Percentiles rank a stretch among this genome's conserved stretches.
phyloP scores from a whole-genome alignment of 2,888 invertebrate species.

The Oscheius sp. region DNA sequence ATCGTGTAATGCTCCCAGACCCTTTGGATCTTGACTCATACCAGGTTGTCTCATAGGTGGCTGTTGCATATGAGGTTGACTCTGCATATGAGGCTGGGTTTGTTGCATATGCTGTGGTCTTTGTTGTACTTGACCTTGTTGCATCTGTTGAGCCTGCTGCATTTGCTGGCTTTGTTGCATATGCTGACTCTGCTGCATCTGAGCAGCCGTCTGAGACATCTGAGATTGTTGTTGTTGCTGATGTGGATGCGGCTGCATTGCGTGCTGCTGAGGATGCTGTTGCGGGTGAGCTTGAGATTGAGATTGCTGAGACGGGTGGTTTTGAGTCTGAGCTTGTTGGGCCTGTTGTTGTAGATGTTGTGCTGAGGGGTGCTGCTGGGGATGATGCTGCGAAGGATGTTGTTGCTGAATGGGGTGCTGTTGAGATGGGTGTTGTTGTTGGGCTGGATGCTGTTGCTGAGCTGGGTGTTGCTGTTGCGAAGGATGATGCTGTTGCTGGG shows the following conservation, averaged over 20 bases:
- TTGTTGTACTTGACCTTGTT: not conserved
- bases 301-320: not conserved
- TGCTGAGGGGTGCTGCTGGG: constrained; percentile 13
- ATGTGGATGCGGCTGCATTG: constrained; percentile 11
- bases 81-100: not conserved
- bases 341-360: not conserved
- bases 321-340: constrained; percentile 15
- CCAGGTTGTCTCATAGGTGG: not conserved
- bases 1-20: not conserved
- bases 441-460: constrained; percentile 4
- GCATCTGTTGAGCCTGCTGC: not conserved
- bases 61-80: not conserved
- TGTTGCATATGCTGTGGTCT: not conserved
- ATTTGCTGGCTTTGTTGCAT: not conserved
- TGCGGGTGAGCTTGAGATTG: constrained; percentile 4
- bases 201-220: not conserved
- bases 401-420: constrained; percentile 8
- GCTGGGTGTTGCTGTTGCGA: constrained; percentile 16
- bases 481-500: not conserved
- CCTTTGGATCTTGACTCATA: not conserved
- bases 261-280: not conserved
- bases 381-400: constrained; percentile 26
- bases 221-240: constrained; percentile 1
- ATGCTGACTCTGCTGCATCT: not conserved
- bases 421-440: constrained; percentile 4